These are phyloP conservation scores for Anoncus sp. DNA, from an alignment of 2,888 invertebrate species.

Conservation along the genomic window DNA sequence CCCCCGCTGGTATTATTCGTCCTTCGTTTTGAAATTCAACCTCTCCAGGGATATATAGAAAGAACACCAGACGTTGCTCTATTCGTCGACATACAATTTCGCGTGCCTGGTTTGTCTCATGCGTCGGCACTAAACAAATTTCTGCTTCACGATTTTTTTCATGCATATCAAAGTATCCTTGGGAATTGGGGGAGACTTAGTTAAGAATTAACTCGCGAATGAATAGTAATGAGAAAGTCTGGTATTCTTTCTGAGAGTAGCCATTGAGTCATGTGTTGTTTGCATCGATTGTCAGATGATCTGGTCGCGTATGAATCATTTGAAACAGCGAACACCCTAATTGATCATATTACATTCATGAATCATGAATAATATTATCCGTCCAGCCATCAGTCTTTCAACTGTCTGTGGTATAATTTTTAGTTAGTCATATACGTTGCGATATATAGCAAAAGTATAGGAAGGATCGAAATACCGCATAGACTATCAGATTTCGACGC, in stretches of 20 bases:
- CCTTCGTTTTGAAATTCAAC: slow-evolving; percentile 6
- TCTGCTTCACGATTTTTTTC: slow-evolving; percentile 11
- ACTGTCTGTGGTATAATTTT: slow-evolving; percentile 5
- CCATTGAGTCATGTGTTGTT: slow-evolving; percentile 11
- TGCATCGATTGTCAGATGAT: slow-evolving; percentile 25
- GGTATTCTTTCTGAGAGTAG: slow-evolving; percentile 20
- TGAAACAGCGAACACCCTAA: slow-evolving; percentile 40
- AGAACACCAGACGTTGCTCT: neutral
- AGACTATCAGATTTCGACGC: slow-evolving; percentile 46
- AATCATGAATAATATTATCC: slow-evolving; percentile 50
- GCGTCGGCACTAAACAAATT: neutral
- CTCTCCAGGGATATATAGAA: slow-evolving; percentile 3
- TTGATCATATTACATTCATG: slow-evolving; percentile 53
- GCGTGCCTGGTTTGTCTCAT: slow-evolving; percentile 1
- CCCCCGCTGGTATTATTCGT: slow-evolving; percentile 30
- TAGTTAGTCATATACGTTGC: slow-evolving; percentile 26
- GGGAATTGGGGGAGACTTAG: slow-evolving; percentile 25
- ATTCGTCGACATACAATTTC: slow-evolving; percentile 10
- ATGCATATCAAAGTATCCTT: slow-evolving; percentile 40
- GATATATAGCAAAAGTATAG: neutral
- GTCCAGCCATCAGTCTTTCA: slow-evolving; percentile 1
- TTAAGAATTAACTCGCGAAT: slow-evolving; percentile 45
- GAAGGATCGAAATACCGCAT: slow-evolving; percentile 5
- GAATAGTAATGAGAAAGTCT: slow-evolving; percentile 27
- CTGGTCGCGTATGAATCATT: slow-evolving; percentile 48